Conservation (phyloP, 1,140 invertebrate species). For the Popillia japonica region DNA sequence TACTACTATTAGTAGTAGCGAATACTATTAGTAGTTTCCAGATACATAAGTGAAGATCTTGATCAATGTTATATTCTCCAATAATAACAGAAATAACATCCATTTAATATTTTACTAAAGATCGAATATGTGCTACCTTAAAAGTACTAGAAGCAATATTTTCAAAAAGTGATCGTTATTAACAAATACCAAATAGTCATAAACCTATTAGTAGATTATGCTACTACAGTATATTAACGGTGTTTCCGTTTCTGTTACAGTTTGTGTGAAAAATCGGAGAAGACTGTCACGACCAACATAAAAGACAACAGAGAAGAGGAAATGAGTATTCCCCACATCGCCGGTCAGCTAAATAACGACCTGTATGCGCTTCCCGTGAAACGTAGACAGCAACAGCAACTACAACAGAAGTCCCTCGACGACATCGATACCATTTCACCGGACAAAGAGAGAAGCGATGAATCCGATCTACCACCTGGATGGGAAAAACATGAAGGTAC, state of each 20-base stretch:
- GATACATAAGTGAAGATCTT: too few species aligned
- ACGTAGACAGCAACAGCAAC: constrained; percentile 63
- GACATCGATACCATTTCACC: constrained; percentile 59
- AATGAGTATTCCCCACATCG: constrained; percentile 69
- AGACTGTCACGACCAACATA: constrained; percentile 45
- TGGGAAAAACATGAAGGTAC: constrained; percentile 95
- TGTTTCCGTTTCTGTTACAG: constrained; percentile 52
- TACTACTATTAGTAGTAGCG: too few species aligned
- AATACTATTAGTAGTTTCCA: too few species aligned
- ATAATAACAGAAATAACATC: too few species aligned
- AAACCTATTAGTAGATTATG: too few species aligned
- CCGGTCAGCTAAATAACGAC: constrained; percentile 76
- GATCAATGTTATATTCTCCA: too few species aligned
- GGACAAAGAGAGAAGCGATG: constrained; percentile 61
- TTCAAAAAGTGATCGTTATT: too few species aligned
- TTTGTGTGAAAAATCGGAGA: constrained; percentile 65
- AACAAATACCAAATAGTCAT: too few species aligned
- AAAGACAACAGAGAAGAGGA: constrained; percentile 65
- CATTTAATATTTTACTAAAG: too few species aligned
- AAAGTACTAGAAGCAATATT: too few species aligned
- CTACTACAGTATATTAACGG: background rate
- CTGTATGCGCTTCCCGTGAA: constrained; percentile 80
- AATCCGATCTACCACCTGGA: constrained; percentile 75
- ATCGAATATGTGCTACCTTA: too few species aligned
- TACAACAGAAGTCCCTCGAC: constrained; percentile 62